A percentile compares a stretch with the other conserved stretches of the same genome.
These are phyloP conservation scores for Percina caprodes DNA, from an alignment of 2,113 vertebrate species.

Conservation along the genomic window DNA sequence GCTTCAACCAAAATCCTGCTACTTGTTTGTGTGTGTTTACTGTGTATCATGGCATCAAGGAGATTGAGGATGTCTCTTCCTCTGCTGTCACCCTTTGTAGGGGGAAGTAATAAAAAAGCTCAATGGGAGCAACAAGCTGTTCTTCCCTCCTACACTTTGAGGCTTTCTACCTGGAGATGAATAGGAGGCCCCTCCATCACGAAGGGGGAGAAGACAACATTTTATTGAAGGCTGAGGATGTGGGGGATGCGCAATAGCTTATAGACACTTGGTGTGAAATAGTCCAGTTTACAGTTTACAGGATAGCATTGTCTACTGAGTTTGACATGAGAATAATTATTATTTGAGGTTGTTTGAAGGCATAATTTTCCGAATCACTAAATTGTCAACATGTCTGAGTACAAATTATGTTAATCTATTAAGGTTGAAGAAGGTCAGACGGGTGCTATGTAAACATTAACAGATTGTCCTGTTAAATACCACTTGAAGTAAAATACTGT, in stretches of 20 bases:
- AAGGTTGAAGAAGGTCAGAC: conserved; percentile 57
- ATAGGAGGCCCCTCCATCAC: conserved; percentile 83
- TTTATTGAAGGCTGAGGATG: conserved; percentile 78
- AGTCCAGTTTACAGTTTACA: conserved; percentile 47
- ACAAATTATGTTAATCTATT: conserved; percentile 40
- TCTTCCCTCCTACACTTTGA: conserved; percentile 80
- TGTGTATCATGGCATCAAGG: conserved; percentile 76
- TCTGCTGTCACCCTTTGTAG: conserved; percentile 79
- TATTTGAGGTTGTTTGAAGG: conserved; percentile 11
- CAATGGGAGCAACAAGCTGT: conserved; percentile 83
- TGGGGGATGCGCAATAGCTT: conserved; percentile 62
- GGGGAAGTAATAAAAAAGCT: conserved; percentile 82
- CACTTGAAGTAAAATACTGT: conserved; percentile 39
- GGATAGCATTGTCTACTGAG: conserved; percentile 3
- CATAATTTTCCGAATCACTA: neutral
- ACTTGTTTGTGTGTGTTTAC: conserved; percentile 62
- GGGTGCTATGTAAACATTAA: conserved; percentile 52
- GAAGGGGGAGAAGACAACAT: conserved; percentile 72
- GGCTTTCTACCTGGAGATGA: conserved; percentile 84
- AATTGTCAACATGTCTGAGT: conserved; percentile 32
- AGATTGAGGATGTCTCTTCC: conserved; percentile 74
- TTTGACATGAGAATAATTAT: conserved; percentile 7
- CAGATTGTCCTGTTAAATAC: conserved; percentile 59
- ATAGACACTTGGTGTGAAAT: conserved; percentile 74
- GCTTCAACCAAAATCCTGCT: conserved; percentile 49